Evolutionary conservation across 2,888 invertebrate genomes (phyloP).

Genomic region (Philonicus albiceps): DNA sequence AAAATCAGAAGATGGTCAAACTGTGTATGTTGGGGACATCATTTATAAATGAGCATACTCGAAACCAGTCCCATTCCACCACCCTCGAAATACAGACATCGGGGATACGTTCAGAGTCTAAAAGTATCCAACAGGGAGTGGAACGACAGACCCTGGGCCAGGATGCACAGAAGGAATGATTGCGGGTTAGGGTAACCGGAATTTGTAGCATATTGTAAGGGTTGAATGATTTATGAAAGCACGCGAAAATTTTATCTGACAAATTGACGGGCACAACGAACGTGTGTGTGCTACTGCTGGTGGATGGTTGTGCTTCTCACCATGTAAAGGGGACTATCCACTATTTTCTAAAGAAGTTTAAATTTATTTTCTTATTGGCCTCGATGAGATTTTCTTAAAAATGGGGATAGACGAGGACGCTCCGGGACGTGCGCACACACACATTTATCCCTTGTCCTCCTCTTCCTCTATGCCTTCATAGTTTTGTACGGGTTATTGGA

Average conservation of each 20-base stretch:
- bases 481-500: neutral
- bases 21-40: neutral
- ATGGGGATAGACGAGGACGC: neutral
- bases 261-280: slow-evolving; percentile 20
- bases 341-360: neutral
- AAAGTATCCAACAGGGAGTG: neutral
- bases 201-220: slow-evolving; percentile 25
- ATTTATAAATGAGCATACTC: neutral
- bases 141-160: neutral
- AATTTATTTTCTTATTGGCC: neutral
- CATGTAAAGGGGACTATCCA: neutral
- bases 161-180: slow-evolving; percentile 3
- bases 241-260: slow-evolving; percentile 32
- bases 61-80: too few relatives aligned
- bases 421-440: neutral
- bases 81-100: neutral
- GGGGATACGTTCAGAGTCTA: neutral
- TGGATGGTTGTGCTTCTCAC: too few relatives aligned
- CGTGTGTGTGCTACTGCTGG: neutral
- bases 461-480: neutral
- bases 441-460: neutral
- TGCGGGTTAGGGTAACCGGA: neutral
- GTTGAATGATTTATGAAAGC: slow-evolving; percentile 29
- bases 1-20: neutral
- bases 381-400: neutral